Base-by-base conservation (phyloP, 2,113 vertebrate genomes). In the Crotalus helleri region DNA sequence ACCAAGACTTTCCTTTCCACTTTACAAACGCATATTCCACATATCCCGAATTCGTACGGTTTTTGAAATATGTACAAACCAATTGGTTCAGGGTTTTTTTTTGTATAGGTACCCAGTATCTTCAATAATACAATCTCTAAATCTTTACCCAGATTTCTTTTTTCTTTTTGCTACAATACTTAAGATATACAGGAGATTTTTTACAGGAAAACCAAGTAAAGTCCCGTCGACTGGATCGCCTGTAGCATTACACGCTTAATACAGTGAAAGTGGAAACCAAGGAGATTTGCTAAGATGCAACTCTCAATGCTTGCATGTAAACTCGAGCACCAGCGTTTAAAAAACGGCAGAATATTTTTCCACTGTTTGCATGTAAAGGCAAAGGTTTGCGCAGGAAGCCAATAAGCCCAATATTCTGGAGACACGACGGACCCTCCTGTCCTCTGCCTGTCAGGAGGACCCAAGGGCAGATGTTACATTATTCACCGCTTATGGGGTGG, bases 391-490 rank as follows among this genome's bases (percentile, higher is more conserved):
- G 11, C 59, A n/a, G 44, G 5, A 19, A 69, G 87, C 89, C 92
- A 12, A 88, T 85, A 90, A 8, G 11, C 94, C 91, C 92, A 93
- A 95, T 93, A 94, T 95, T 92, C 90, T 94, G 92, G 93, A 0
- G 46, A 96, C 64, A 95, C 61, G 89, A 2, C 92, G 96, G 94
- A 86, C 87, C 95, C 96, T 94, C 96, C 94, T 51, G 49, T 51
- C 9, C 49, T 51, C 49, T 51, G 90, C 93, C 94, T 92, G 92
- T 88, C 94, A 94, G 95, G 95, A 94, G 95, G 95, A 95, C 64
- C 91, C 90, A 92, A 95, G 92, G 93, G 88, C 96, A 96, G 93
- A 94, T 93, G 95, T 87, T 94, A 91, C 94, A 96, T 94, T 93
- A 95, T 95, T 95, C 94, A 95, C 2, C 21, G 92, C 92, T 92